Conservation (phyloP, 2,888 invertebrate genomes). For the Mactromeris polynyma region DNA sequence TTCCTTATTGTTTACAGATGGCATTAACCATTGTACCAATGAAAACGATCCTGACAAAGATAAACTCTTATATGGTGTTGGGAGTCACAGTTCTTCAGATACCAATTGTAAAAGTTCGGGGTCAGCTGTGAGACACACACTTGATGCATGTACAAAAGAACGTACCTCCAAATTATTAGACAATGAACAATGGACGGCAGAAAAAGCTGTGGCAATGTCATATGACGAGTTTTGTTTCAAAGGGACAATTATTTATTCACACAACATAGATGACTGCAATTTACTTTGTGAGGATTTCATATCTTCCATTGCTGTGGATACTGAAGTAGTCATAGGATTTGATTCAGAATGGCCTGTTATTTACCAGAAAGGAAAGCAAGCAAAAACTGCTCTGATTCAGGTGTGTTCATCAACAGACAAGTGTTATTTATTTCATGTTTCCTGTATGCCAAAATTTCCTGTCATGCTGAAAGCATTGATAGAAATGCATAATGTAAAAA, state of each 20-base stretch:
- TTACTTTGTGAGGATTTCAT: slow-evolving; percentile 80
- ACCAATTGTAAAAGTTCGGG: background rate
- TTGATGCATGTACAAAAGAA: background rate
- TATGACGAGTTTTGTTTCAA: slow-evolving; percentile 72
- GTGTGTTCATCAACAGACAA: slow-evolving; percentile 72
- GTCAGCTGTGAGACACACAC: background rate
- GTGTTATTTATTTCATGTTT: slow-evolving; percentile 82
- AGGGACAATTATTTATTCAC: slow-evolving; percentile 76
- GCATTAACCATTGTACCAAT: background rate
- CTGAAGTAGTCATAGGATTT: slow-evolving; percentile 74
- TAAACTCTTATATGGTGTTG: background rate
- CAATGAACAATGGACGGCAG: slow-evolving; percentile 35
- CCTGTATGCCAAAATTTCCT: slow-evolving; percentile 77
- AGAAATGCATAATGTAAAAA: slow-evolving; percentile 70
- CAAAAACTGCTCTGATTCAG: slow-evolving; percentile 80
- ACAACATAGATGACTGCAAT: slow-evolving; percentile 76
- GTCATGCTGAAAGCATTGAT: slow-evolving; percentile 72
- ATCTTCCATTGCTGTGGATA: slow-evolving; percentile 32
- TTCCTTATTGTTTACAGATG: background rate
- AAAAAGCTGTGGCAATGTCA: slow-evolving; percentile 67
- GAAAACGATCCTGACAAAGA: background rate
- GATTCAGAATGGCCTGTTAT: slow-evolving; percentile 84
- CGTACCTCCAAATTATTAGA: background rate
- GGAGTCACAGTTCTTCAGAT: background rate
- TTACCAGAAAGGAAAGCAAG: slow-evolving; percentile 72